A percentile compares a stretch with the other conserved stretches of the same genome.
These are phyloP conservation scores for Neopelma chrysocephalum DNA, from an alignment of 2,797 vertebrate genomes.

Conservation along the genomic window DNA sequence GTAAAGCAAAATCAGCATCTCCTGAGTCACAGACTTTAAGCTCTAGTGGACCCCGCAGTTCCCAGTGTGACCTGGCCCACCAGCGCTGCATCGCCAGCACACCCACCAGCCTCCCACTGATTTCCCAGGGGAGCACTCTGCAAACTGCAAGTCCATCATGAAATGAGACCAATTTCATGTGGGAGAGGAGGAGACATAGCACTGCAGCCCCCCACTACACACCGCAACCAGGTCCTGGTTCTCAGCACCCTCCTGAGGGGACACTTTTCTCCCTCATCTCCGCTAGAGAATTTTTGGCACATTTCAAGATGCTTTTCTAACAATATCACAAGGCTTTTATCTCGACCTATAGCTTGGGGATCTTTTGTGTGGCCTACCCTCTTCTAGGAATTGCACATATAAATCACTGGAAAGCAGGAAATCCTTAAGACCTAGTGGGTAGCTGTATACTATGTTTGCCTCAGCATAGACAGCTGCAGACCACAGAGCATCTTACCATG, in stretches of 20 bases:
- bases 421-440: background rate
- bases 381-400: slow-evolving; percentile 19
- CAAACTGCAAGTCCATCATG: fast-evolving
- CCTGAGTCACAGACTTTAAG: slow-evolving; percentile 40
- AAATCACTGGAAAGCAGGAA: slow-evolving; percentile 7
- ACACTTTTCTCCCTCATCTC: background rate
- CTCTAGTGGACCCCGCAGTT: background rate
- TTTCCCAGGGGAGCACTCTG: background rate
- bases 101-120: background rate
- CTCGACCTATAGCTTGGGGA: background rate
- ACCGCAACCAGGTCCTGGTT: background rate
- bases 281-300: background rate
- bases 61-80: slow-evolving; percentile 28
- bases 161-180: background rate
- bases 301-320: background rate
- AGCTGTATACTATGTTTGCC: background rate
- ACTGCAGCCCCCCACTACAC: fast-evolving
- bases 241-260: background rate
- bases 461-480: background rate
- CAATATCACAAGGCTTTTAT: background rate
- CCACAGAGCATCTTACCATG: background rate
- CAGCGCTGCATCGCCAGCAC: fast-evolving
- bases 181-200: background rate
- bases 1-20: slow-evolving; percentile 34
- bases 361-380: background rate